Conservation (phyloP, 2,888 invertebrate species). For the Alsophila aescularia region DNA sequence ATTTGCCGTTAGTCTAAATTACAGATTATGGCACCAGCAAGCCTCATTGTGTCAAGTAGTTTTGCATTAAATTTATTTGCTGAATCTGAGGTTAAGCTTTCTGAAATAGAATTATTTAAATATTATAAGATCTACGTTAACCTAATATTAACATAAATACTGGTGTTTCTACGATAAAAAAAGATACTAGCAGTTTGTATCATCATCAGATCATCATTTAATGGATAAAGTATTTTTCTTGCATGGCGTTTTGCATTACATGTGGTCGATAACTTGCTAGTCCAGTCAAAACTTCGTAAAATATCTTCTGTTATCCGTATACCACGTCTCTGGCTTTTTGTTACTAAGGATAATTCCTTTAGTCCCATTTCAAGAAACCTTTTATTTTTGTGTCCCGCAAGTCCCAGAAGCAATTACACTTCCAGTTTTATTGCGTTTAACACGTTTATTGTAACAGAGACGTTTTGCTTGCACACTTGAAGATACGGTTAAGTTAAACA, state of each 20-base stretch:
- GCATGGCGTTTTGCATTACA: too few relatives aligned
- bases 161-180: too few relatives aligned
- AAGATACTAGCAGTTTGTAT: too few relatives aligned
- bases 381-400: constrained; percentile 30
- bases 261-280: too few relatives aligned
- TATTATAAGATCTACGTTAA: too few relatives aligned
- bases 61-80: constrained; percentile 5
- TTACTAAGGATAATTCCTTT: constrained; percentile 10
- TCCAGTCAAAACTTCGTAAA: too few relatives aligned
- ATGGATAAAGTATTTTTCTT: too few relatives aligned
- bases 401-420: constrained; percentile 42
- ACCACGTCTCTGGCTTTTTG: constrained; percentile 1
- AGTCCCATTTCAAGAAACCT: constrained; percentile 18
- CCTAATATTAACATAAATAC: too few relatives aligned
- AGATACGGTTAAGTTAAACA: neutral
- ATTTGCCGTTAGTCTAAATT: constrained; percentile 34
- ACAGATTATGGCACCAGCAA: constrained; percentile 29
- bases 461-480: constrained; percentile 30
- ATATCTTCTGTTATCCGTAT: neutral
- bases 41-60: constrained; percentile 16
- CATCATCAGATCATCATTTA: too few relatives aligned
- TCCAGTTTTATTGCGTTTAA: constrained; percentile 40
- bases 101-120: neutral
- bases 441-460: constrained; percentile 36
- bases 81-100: neutral